Conservation (phyloP, 2,797 vertebrate genomes). For the Anas flavirostris region DNA sequence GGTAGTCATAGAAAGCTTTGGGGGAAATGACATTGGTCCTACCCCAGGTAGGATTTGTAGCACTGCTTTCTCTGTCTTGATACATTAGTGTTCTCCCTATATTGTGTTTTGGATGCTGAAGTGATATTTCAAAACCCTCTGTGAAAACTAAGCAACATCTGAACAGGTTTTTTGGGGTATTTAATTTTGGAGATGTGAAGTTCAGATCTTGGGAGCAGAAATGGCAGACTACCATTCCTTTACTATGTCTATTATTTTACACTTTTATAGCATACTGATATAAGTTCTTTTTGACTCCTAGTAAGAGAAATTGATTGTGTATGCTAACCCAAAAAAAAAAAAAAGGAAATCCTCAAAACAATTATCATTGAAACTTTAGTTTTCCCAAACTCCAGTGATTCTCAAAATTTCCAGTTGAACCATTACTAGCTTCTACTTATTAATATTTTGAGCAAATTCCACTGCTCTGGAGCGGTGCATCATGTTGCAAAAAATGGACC, state of each 20-base stretch:
- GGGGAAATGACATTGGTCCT: neutral
- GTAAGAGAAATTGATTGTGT: neutral
- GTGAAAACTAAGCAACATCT: neutral
- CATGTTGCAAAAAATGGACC: neutral
- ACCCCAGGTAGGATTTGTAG: neutral
- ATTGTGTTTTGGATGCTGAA: neutral
- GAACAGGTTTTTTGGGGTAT: neutral
- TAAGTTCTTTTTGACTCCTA: neutral
- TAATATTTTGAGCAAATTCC: constrained; percentile 14
- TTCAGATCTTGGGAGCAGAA: neutral
- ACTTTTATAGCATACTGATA: neutral
- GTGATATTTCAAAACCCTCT: neutral
- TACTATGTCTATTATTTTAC: neutral
- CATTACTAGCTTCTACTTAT: neutral
- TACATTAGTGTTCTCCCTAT: neutral
- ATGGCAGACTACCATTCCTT: neutral
- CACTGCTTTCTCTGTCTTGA: neutral
- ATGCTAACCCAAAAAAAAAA: too few relatives aligned
- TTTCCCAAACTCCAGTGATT: neutral
- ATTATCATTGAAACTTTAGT: neutral
- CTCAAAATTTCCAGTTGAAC: neutral
- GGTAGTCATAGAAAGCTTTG: neutral
- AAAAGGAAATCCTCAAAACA: neutral
- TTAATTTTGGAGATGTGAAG: neutral
- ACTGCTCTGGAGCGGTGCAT: neutral